phyloP scores from a whole-genome alignment of 2,888 invertebrate genomes.

The Erebia epiphron region DNA sequence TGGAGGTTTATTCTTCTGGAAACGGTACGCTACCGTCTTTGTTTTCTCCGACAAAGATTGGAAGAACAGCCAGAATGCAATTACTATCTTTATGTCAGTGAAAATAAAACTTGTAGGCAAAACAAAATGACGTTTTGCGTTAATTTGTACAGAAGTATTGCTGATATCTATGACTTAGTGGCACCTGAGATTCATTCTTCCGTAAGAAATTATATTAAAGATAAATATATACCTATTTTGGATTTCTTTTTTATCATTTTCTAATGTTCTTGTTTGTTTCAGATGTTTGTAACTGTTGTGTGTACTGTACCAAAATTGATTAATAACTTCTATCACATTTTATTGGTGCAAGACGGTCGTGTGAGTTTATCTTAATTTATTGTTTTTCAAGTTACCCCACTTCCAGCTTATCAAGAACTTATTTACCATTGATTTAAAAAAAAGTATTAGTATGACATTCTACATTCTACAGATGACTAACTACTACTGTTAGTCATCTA shows the following conservation, averaged over 20 bases:
- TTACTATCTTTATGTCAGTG: slow-evolving; percentile 61
- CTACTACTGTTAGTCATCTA: too few relatives aligned
- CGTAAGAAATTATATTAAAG: slow-evolving; percentile 50
- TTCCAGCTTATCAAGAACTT: not conserved
- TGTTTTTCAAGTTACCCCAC: not conserved
- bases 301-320: slow-evolving; percentile 69
- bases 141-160: slow-evolving; percentile 60
- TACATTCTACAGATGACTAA: too few relatives aligned
- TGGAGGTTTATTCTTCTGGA: slow-evolving; percentile 68
- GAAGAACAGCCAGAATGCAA: slow-evolving; percentile 57
- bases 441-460: too few relatives aligned
- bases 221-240: not conserved
- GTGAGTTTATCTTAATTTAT: slow-evolving; percentile 51
- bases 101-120: slow-evolving; percentile 59
- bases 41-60: slow-evolving; percentile 57
- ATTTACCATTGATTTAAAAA: too few relatives aligned
- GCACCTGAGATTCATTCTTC: slow-evolving; percentile 65
- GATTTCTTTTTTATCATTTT: too few relatives aligned
- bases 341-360: slow-evolving; percentile 59
- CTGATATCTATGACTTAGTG: slow-evolving; percentile 61
- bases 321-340: slow-evolving; percentile 60
- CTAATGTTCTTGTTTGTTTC: slow-evolving; percentile 44
- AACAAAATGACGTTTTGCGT: slow-evolving; percentile 61
- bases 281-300: slow-evolving; percentile 66
- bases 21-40: slow-evolving; percentile 60